Percentiles rank a stretch among this genome's conserved stretches.
These are phyloP conservation scores for Ciconia boyciana DNA, from an alignment of 2,113 vertebrate genomes.

Conservation along the genomic window DNA sequence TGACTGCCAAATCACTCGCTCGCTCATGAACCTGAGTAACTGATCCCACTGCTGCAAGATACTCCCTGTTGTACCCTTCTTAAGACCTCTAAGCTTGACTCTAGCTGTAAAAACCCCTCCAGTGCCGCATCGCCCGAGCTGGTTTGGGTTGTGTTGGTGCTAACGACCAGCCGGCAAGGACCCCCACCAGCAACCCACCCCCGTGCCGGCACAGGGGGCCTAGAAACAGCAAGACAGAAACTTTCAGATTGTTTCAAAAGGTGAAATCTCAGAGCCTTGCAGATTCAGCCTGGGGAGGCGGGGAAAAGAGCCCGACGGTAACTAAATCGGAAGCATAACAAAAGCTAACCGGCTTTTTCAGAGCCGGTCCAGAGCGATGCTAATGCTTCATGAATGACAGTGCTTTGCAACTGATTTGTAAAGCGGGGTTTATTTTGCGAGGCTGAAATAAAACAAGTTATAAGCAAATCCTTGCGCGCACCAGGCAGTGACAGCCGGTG, in stretches of 20 bases:
- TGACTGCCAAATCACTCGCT: background rate
- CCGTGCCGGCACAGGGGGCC: background rate
- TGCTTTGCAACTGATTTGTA: fast-evolving
- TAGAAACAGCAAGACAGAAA: background rate
- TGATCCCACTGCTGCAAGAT: fast-evolving
- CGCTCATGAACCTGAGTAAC: fast-evolving
- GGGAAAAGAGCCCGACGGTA: fast-evolving
- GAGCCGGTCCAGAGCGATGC: fast-evolving
- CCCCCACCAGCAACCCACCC: background rate
- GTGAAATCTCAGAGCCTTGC: background rate
- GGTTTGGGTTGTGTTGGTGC: too few relatives aligned
- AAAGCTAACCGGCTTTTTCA: background rate
- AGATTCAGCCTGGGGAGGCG: background rate
- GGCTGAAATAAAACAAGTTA: background rate
- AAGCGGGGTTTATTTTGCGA: fast-evolving
- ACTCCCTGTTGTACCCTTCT: background rate
- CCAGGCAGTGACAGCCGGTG: background rate
- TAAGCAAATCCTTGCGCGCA: background rate
- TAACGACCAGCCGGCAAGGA: background rate
- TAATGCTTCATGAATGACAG: fast-evolving
- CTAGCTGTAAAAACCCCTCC: background rate
- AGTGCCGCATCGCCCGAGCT: fast-evolving
- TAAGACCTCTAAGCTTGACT: background rate
- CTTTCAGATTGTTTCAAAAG: background rate
- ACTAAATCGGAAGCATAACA: fast-evolving